Evolutionary conservation across 1,140 invertebrate genomes (phyloP), one percentile per base, ranked within the genome.

Genomic region (Drosophila willistoni): DNA sequence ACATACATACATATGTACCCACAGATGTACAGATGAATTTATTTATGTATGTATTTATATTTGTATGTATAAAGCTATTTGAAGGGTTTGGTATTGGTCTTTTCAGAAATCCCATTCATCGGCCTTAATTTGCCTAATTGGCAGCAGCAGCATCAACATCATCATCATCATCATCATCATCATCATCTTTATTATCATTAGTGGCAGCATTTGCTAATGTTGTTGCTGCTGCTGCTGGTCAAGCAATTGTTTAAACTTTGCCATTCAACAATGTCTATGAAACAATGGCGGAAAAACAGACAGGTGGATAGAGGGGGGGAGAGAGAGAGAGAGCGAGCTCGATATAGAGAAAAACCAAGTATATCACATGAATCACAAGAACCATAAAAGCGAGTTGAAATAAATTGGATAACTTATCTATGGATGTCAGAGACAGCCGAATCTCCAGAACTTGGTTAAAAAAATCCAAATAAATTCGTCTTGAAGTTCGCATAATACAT

Each of bases 181-280:
- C 13, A 44, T 14, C 42, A 14, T 44, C 19, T 29, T 29, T 0
- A 29, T 51, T 9, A 51, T 22, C 19, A 10, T 22, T 4, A 63
- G 71, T 71, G 39, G 36, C 39, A 47, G 39, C 25, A 54, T 64
- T 33, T 62, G 47, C 41, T 71, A 47, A n/a, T 36, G 67, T 10
- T 57, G 59, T 19, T 61, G 5, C 12, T 67, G 33, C 25, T 64
- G 42, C 19, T 55, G 71, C 47, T 78, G 76, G 68, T 70, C 68
- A 71, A 64, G 62, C 71, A 68, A 72, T 70, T 71, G 65, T 64
- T 80, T 83, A 77, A 83, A 77, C 83, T 87, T 87, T 83, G 83
- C 64, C 79, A 87, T 87, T 81, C 73, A 69, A 19, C 22, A 36
- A 62, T 34, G 22, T 51, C 39, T 39, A 1, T 39, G 3, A 3